Percentiles rank a stretch among this genome's conserved stretches.
Conservation (phyloP, 2,113 vertebrate species). For the Percina caprodes region DNA sequence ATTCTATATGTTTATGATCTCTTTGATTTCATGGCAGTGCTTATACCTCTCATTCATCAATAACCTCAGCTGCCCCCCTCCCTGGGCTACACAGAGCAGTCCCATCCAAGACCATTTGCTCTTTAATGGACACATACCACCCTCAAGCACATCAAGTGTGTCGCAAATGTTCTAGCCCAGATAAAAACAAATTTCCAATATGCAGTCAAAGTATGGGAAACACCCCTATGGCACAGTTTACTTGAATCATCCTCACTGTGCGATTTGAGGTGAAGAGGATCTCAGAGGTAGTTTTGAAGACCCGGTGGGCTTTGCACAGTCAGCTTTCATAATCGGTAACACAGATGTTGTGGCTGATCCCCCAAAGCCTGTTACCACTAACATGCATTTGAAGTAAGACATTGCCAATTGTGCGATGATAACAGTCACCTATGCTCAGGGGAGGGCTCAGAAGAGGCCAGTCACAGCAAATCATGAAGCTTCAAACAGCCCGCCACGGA, state of each 20-base stretch:
- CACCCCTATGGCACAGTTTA: constrained; percentile 32
- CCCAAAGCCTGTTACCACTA: constrained; percentile 20
- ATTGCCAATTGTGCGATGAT: constrained; percentile 50
- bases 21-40: constrained; percentile 51
- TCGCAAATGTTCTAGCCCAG: constrained; percentile 34
- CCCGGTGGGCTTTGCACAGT: constrained; percentile 7
- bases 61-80: not conserved
- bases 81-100: constrained; percentile 21
- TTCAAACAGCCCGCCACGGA: constrained; percentile 54
- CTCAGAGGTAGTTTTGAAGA: constrained; percentile 34
- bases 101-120: constrained; percentile 42
- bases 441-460: constrained; percentile 35
- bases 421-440: constrained; percentile 44
- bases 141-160: constrained; percentile 32
- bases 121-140: constrained; percentile 57
- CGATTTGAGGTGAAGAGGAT: constrained; percentile 18
- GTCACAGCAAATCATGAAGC: constrained; percentile 43
- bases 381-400: constrained; percentile 50
- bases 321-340: constrained; percentile 32
- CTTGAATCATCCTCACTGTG: constrained; percentile 9
- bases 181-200: constrained; percentile 23
- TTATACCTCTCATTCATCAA: constrained; percentile 54
- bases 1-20: constrained; percentile 39
- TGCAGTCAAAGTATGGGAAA: constrained; percentile 14
- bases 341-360: constrained; percentile 36